Evolutionary conservation across 2,113 vertebrate species (phyloP), one percentile per base, ranked within the genome.

Genomic region (Grallaria varia): DNA sequence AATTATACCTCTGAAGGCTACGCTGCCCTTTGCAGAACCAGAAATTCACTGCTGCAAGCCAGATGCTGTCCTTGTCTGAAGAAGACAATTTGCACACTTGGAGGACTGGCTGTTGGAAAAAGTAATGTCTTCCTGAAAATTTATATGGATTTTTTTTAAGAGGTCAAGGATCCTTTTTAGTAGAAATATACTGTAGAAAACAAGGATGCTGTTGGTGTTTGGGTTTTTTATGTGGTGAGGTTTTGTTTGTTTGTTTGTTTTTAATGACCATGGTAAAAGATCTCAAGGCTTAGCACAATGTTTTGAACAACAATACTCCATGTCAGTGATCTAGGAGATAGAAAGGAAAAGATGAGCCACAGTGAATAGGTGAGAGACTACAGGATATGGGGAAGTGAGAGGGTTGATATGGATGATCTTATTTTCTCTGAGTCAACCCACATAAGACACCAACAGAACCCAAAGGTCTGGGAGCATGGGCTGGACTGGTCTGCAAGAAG

Each of bases 171-270:
- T 20, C 37, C 90, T 44, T 47, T 79, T 83, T 44, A 67, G 50
- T 40, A 22, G n/a, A 85, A 58, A 3, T 21, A 44, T 40, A 37
- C 10, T 23, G 14, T 30, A 35, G 24, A 83, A 63, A 64, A 55
- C 39, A 20, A 53, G 15, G 40, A 68, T 77, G 19, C 7, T 39
- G 10, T 21, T 52, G 13, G 12, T 30, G 22, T 59, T 74, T 58
- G 14, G 8, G 16, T 0, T 3, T 45, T n/a, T 33, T 39, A 21
- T 42, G 6, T 14, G 3, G 8, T 53, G 9, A 4, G 4, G 15
- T 27, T 60, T 19, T 23, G 37, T 64, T 37, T 49, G 8, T 6
- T n/a, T 52, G 12, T 50, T 40, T 25, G 35, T 18, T 58, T 44
- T 35, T 27, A n/a, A 12, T 30, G 39, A 45, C 6, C 28, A n/a